Conservation (phyloP, 2,888 invertebrate genomes). For the Petrolisthes manimaculis region DNA sequence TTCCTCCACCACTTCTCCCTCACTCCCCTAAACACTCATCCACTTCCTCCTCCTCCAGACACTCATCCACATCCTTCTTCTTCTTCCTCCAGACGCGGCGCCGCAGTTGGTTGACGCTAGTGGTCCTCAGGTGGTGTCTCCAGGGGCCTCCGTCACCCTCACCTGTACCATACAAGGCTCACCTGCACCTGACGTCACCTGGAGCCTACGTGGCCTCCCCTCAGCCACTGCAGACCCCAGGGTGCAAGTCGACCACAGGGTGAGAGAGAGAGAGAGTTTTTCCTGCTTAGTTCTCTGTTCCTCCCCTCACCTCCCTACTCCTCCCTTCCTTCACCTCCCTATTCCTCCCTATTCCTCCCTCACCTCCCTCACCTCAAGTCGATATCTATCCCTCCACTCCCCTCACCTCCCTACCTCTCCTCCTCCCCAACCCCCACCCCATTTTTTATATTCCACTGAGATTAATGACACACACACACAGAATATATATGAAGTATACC, state of each 20-base stretch:
- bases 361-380: not conserved
- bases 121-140: conserved; percentile 50
- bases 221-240: conserved; percentile 41
- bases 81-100: conserved; percentile 37
- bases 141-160: conserved; percentile 48
- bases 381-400: not conserved
- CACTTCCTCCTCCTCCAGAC: not conserved
- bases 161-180: conserved; percentile 55
- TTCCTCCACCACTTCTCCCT: not conserved
- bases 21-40: no score
- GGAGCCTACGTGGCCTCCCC: conserved; percentile 43
- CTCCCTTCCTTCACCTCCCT: not conserved
- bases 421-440: not conserved
- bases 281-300: not conserved
- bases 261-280: not conserved
- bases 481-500: no score
- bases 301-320: not conserved
- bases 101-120: conserved; percentile 56
- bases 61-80: not conserved
- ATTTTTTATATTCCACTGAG: not conserved
- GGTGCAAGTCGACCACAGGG: conserved; percentile 26
- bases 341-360: not conserved
- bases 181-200: conserved; percentile 51
- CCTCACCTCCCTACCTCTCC: not conserved
- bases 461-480: not conserved